phyloP scores from a whole-genome alignment of 1,140 invertebrate species.

The Leptinotarsa defecta region DNA sequence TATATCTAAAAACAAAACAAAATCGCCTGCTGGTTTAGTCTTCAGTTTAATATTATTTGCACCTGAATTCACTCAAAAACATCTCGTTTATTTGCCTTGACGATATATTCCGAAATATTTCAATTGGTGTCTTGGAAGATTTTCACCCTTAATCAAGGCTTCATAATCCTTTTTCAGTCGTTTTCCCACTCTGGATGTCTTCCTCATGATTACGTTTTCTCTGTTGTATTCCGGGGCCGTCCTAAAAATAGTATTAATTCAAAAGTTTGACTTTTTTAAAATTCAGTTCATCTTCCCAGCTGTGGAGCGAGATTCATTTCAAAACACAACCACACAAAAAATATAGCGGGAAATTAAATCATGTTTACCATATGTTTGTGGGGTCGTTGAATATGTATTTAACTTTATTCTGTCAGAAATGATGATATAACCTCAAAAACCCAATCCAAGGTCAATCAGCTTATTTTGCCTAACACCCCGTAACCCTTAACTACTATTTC shows the following conservation, averaged over 20 bases:
- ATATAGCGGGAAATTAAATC: not conserved
- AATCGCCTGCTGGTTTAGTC: not conserved
- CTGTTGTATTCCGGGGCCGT: not conserved
- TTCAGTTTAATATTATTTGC: not conserved
- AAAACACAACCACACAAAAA: not conserved
- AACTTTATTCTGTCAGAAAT: not conserved
- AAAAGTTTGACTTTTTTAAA: not conserved
- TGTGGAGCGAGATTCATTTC: not conserved
- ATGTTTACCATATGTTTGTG: not conserved
- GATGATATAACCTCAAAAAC: too few species aligned
- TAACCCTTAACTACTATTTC: too few species aligned
- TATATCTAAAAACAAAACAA: not conserved
- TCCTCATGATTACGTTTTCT: not conserved
- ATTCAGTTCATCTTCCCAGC: too few species aligned
- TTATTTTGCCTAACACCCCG: too few species aligned
- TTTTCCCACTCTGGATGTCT: not conserved
- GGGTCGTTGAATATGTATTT: not conserved
- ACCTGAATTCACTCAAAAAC: not conserved
- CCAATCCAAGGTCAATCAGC: too few species aligned
- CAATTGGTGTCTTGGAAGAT: not conserved
- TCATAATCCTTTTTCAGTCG: constrained; percentile 1
- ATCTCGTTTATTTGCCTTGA: not conserved
- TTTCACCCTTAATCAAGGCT: not conserved
- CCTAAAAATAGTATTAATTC: constrained; percentile 1
- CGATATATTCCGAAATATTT: not conserved